Evolutionary conservation across 1,140 invertebrate species (phyloP), one percentile per base, ranked within the genome.

Genomic region (Drosophila tani): DNA sequence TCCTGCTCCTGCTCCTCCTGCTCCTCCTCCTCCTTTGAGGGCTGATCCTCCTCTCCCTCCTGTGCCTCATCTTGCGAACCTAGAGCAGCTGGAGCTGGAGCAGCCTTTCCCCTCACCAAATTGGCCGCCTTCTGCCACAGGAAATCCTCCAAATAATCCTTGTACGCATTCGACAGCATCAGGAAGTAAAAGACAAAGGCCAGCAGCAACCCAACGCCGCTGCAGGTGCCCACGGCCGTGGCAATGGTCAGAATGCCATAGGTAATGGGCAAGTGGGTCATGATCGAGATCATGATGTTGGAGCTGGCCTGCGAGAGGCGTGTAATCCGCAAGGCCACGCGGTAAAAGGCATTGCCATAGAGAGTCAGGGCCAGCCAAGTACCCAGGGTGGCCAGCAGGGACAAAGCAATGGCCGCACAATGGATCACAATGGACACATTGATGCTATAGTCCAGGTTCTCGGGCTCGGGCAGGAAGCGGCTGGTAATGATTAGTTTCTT

Each of bases 121-220:
- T 74, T 78, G 7, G 64, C 80, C 64, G 94, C 91, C 69, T 94
- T 88, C 74, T 93, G 94, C 86, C 94, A 95, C 5, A 95, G 91
- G 41, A 95, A 94, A 85, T 96, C 94, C 93, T 96, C 96, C 15
- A 96, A 85, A 81, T 95, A 96, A 88, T 96, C 95, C 91, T 96
- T 96, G 43, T 96, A 96, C 93, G 96, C 95, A 93, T 95, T 95
- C 4, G 95, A 95, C 5, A 96, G 80, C 92, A 94, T 94, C 29
- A 95, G 75, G 70, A 95, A 95, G 83, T 95, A 95, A 76, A 95
- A 94, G 27, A 93, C 80, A 45, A 93, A 92, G 17, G 94, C 94
- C 50, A 94, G 70, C 58, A 92, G 82, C 15, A 95, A 70, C 2
- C 93, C 93, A 0, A 94, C 63, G 2, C 93, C 94, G 41, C 93